Conservation (phyloP, 2,888 invertebrate species). For the Pristionchus mayeri region DNA sequence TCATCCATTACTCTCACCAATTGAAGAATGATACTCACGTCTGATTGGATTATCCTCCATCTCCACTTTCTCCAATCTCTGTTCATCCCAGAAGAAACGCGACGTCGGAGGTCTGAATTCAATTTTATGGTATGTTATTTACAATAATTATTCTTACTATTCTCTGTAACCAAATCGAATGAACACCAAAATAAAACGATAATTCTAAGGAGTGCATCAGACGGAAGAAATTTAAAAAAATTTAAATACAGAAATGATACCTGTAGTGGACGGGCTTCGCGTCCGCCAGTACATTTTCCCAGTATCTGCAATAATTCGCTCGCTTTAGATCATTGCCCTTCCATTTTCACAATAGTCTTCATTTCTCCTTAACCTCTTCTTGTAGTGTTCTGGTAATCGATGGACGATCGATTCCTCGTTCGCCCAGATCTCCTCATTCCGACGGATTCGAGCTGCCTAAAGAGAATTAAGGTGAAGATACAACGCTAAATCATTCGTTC, state of each 20-base stretch:
- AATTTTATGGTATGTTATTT: not conserved
- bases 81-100: slow-evolving; percentile 64
- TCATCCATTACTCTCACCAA: too few species aligned
- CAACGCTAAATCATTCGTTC: too few species aligned
- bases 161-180: too few species aligned
- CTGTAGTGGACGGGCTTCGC: slow-evolving; percentile 78
- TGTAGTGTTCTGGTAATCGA: slow-evolving; percentile 72
- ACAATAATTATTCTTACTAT: not conserved
- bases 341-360: not conserved
- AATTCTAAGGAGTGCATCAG: too few species aligned
- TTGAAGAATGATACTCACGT: slow-evolving; percentile 54
- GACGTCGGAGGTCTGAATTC: slow-evolving; percentile 61
- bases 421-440: slow-evolving; percentile 74
- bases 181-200: too few species aligned
- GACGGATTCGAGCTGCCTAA: slow-evolving; percentile 66
- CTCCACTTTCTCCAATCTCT: slow-evolving; percentile 65
- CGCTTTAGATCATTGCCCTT: too few species aligned
- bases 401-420: slow-evolving; percentile 73
- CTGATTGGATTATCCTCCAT: slow-evolving; percentile 63
- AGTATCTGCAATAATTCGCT: slow-evolving; percentile 60
- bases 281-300: slow-evolving; percentile 71
- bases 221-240: too few species aligned
- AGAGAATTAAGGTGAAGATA: too few species aligned
- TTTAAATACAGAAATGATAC: slow-evolving; percentile 52
- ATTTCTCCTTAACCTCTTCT: slow-evolving; percentile 54